Conservation (phyloP, 2,888 invertebrate genomes). For the Pammene aurita region DNA sequence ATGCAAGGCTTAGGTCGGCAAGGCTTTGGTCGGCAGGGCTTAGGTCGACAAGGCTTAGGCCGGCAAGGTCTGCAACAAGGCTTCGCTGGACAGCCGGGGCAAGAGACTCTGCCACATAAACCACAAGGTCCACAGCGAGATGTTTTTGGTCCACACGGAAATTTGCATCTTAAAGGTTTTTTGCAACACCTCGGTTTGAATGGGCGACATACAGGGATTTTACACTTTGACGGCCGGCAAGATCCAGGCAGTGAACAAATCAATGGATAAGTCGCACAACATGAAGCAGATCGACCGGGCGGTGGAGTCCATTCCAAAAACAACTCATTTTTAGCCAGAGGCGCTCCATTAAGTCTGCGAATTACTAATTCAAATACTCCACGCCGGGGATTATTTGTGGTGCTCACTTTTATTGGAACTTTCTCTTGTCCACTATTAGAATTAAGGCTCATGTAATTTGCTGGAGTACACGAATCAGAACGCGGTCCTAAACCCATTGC, state of each 20-base stretch:
- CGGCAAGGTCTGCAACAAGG: conserved; percentile 35
- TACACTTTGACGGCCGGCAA: conserved; percentile 62
- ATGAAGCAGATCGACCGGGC: conserved; percentile 54
- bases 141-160: conserved; percentile 54
- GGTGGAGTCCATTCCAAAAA: conserved; percentile 79
- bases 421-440: conserved; percentile 52
- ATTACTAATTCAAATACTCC: conserved; percentile 77
- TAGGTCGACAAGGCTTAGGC: conserved; percentile 5
- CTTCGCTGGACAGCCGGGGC: conserved; percentile 41
- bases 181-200: conserved; percentile 55
- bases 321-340: conserved; percentile 73
- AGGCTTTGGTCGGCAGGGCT: not conserved
- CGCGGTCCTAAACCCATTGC: conserved; percentile 38
- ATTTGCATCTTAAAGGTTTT: conserved; percentile 49
- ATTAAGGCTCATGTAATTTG: conserved; percentile 2
- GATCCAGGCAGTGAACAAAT: conserved; percentile 48
- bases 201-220: conserved; percentile 60
- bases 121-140: conserved; percentile 44
- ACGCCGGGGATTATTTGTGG: conserved; percentile 67
- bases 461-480: conserved; percentile 5
- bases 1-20: conserved; percentile 4
- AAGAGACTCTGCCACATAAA: conserved; percentile 35
- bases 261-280: conserved; percentile 51
- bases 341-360: conserved; percentile 70
- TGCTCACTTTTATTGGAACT: conserved; percentile 67